These are phyloP conservation scores for Aricia agestis DNA, from an alignment of 1,140 invertebrate genomes.

Conservation along the genomic window DNA sequence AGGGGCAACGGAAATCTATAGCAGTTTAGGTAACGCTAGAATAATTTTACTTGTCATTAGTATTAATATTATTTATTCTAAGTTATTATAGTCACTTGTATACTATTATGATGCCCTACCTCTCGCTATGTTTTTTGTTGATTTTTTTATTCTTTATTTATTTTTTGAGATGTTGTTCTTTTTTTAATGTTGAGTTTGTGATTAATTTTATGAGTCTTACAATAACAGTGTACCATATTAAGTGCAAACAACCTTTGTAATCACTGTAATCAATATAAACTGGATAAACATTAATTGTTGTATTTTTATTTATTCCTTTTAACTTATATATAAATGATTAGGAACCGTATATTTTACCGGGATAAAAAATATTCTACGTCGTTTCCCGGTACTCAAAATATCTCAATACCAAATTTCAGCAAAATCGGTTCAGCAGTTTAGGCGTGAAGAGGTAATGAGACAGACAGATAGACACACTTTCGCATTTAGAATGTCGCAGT, in stretches of 20 bases:
- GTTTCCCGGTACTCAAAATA: too few species aligned
- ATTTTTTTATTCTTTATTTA: conserved; percentile 35
- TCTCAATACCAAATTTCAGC: too few species aligned
- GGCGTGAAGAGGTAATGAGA: too few species aligned
- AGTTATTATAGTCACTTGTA: conserved; percentile 58
- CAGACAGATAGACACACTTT: too few species aligned
- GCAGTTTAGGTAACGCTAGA: conserved; percentile 67
- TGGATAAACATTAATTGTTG: not conserved
- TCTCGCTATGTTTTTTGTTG: conserved; percentile 48
- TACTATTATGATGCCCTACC: conserved; percentile 71
- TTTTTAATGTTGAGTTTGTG: conserved; percentile 26
- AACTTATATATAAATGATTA: not conserved
- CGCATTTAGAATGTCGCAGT: too few species aligned
- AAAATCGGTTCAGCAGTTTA: too few species aligned
- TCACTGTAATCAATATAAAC: conserved; percentile 13
- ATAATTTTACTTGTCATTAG: conserved; percentile 74
- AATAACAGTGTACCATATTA: not conserved
- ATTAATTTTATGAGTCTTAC: conserved; percentile 1
- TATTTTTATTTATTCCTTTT: not conserved
- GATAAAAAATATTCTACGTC: too few species aligned
- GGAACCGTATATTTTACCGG: too few species aligned
- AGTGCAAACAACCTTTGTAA: conserved; percentile 15
- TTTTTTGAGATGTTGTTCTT: conserved; percentile 26
- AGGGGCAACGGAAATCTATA: conserved; percentile 70
- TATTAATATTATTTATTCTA: conserved; percentile 73